These are phyloP conservation scores for Sebastes jordani DNA, from an alignment of 2,797 vertebrate genomes.

Conservation along the genomic window DNA sequence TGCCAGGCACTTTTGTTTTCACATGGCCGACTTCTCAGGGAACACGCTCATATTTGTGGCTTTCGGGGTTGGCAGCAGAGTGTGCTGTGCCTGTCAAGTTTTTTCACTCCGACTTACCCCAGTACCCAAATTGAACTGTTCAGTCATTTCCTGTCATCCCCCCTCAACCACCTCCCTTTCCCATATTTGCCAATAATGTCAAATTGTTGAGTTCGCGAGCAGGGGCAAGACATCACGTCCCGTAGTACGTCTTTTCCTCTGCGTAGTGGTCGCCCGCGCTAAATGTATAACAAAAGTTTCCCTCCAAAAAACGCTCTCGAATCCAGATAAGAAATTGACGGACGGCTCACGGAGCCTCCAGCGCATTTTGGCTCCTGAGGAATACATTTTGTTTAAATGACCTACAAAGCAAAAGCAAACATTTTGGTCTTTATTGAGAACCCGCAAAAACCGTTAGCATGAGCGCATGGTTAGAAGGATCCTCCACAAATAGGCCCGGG, in stretches of 20 bases:
- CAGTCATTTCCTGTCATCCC: constrained; percentile 75
- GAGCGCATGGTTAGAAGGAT: constrained; percentile 68
- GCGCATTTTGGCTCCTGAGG: constrained; percentile 35
- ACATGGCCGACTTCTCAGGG: constrained; percentile 80
- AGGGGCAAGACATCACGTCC: constrained; percentile 28
- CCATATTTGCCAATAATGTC: constrained; percentile 60
- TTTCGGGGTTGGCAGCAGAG: constrained; percentile 77
- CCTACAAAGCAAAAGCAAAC: constrained; percentile 73
- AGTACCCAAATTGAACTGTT: constrained; percentile 76
- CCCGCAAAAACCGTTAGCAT: constrained; percentile 67
- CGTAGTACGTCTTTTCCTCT: constrained; percentile 13
- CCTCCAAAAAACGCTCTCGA: constrained; percentile 18
- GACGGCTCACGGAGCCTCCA: constrained; percentile 25
- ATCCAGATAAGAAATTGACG: constrained; percentile 45
- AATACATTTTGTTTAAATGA: constrained; percentile 62
- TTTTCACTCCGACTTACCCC: constrained; percentile 74
- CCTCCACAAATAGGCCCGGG: constrained; percentile 64
- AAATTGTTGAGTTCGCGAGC: constrained; percentile 28
- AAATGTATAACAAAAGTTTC: constrained; percentile 11
- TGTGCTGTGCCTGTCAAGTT: constrained; percentile 75
- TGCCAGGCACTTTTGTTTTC: constrained; percentile 82
- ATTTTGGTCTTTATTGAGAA: constrained; percentile 64
- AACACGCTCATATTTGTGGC: constrained; percentile 84
- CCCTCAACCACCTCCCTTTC: constrained; percentile 52
- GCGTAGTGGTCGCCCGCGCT: background rate